Evolutionary conservation across 1,140 invertebrate genomes (phyloP).

Genomic region (Camponotus floridanus): DNA sequence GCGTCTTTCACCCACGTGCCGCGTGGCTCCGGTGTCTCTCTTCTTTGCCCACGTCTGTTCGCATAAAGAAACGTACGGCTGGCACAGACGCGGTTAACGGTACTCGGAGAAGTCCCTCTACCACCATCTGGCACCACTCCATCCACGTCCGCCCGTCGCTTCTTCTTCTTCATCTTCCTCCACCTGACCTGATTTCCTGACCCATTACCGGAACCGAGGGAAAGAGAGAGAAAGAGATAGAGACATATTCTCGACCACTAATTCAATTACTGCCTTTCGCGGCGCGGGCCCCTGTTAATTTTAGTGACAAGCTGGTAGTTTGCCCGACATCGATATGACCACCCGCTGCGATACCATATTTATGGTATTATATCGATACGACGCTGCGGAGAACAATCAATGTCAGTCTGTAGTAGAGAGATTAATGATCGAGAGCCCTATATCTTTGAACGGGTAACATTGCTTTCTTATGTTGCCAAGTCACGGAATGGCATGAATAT

Average conservation of each 20-base stretch:
- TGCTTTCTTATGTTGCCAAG: constrained; percentile 37
- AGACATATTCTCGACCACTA: constrained; percentile 56
- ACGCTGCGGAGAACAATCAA: constrained; percentile 14
- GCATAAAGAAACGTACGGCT: constrained; percentile 57
- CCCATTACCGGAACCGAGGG: constrained; percentile 76
- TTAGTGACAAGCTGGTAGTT: constrained; percentile 34
- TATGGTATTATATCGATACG: constrained; percentile 32
- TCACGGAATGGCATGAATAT: constrained; percentile 8
- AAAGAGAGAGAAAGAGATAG: neutral
- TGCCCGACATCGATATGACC: neutral
- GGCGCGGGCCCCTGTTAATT: constrained; percentile 45
- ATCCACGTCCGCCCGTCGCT: constrained; percentile 69
- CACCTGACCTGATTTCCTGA: constrained; percentile 83
- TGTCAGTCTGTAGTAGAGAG: constrained; percentile 13
- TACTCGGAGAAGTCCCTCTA: constrained; percentile 52
- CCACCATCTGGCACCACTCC: constrained; percentile 50
- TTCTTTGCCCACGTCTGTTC: constrained; percentile 36
- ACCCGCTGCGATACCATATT: neutral
- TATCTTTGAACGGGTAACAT: constrained; percentile 22
- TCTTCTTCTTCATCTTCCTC: constrained; percentile 69
- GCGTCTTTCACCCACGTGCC: constrained; percentile 29
- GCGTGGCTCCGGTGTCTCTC: constrained; percentile 31
- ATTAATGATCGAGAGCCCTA: constrained; percentile 35
- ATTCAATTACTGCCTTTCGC: constrained; percentile 75
- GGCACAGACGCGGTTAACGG: constrained; percentile 69